Conservation (phyloP, 1,140 invertebrate genomes). For the Euschistus heros region DNA sequence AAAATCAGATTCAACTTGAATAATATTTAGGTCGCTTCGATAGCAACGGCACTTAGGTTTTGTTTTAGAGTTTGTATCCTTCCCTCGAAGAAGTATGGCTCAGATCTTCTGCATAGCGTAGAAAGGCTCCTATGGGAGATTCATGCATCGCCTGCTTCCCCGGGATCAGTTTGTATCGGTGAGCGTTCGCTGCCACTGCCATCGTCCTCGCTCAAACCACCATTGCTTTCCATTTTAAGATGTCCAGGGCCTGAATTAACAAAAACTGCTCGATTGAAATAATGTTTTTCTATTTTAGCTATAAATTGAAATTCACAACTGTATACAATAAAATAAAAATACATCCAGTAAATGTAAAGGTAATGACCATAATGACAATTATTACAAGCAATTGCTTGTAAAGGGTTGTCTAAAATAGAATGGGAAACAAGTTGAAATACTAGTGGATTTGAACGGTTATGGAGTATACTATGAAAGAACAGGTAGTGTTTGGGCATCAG, state of each 20-base stretch:
- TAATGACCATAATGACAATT: too few relatives aligned
- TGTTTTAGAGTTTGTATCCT: background rate
- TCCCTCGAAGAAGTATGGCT: background rate
- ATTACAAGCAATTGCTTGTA: too few relatives aligned
- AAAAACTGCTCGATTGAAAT: background rate
- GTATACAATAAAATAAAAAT: too few relatives aligned
- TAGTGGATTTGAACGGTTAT: too few relatives aligned
- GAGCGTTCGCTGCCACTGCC: slow-evolving; percentile 1
- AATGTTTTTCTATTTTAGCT: too few relatives aligned
- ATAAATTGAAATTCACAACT: too few relatives aligned
- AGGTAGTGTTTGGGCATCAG: too few relatives aligned
- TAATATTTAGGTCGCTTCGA: background rate
- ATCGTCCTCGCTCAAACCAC: background rate
- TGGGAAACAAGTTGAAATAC: too few relatives aligned
- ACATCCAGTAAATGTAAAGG: too few relatives aligned
- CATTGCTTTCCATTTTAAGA: slow-evolving; percentile 5
- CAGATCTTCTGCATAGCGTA: background rate
- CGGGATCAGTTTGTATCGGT: background rate
- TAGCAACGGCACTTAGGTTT: slow-evolving; percentile 1
- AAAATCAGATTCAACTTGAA: background rate
- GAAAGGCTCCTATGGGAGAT: background rate
- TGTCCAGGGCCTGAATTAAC: background rate
- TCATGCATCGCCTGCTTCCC: background rate
- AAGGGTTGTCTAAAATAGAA: too few relatives aligned
- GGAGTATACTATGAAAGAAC: too few relatives aligned